Conservation (phyloP, 2,797 vertebrate species). For the Alosa sapidissima region DNA sequence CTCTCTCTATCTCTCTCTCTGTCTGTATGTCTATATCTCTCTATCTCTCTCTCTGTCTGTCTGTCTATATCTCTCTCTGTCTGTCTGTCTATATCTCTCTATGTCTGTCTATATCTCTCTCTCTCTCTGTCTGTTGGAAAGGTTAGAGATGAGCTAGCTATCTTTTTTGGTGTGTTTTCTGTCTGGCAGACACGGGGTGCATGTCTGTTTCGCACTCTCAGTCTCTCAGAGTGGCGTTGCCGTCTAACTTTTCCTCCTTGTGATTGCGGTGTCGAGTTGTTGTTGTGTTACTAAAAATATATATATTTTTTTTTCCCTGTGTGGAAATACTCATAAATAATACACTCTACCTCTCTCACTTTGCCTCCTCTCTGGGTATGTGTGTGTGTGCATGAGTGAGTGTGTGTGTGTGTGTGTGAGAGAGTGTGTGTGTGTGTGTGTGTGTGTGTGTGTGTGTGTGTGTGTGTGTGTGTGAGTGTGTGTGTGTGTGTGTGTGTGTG, state of each 20-base stretch:
- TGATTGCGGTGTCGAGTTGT: constrained; percentile 10
- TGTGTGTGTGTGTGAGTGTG: too few relatives aligned
- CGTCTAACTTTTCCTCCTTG: neutral
- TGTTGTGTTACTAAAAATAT: constrained; percentile 26
- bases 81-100: too few relatives aligned
- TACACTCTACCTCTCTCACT: neutral
- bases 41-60: too few relatives aligned
- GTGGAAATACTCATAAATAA: constrained; percentile 36
- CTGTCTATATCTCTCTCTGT: too few relatives aligned
- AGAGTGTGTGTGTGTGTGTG: neutral
- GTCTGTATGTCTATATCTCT: neutral
- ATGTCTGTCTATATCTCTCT: neutral
- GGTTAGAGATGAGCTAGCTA: neutral
- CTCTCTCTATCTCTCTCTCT: neutral
- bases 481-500: too few relatives aligned
- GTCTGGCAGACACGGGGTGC: neutral
- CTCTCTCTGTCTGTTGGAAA: neutral
- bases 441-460: neutral
- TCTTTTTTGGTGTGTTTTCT: constrained; percentile 8
- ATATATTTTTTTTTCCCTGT: constrained; percentile 15
- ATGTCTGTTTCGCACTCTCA: constrained; percentile 26
- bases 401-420: too few relatives aligned
- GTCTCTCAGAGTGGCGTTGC: constrained; percentile 13
- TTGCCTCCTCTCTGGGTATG: neutral
- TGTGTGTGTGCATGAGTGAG: too few relatives aligned